A percentile compares a stretch with the other conserved stretches of the same genome.
Conservation (phyloP, 2,888 invertebrate species). For the Tetrapedia diversipes region DNA sequence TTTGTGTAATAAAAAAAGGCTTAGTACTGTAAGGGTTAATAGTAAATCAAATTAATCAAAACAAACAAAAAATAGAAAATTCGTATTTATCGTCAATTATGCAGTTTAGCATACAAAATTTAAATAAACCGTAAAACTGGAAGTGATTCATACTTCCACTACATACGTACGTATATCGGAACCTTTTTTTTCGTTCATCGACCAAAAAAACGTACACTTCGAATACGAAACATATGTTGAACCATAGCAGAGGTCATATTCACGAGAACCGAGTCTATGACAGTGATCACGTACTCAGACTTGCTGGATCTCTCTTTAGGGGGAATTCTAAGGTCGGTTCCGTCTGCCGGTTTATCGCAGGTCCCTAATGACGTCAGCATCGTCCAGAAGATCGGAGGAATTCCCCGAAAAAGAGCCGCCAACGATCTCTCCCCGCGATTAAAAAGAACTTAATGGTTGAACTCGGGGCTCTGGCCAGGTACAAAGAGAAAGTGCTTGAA, state of each 20-base stretch:
- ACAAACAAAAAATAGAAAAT: too few relatives aligned
- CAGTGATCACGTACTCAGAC: constrained; percentile 51
- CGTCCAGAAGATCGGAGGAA: constrained; percentile 26
- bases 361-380: constrained; percentile 49
- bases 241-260: background rate
- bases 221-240: background rate
- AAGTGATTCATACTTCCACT: too few relatives aligned
- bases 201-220: background rate
- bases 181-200: background rate
- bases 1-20: too few relatives aligned
- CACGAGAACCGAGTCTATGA: constrained; percentile 16
- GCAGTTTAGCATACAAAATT: too few relatives aligned
- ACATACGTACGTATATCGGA: too few relatives aligned
- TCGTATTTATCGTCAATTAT: too few relatives aligned
- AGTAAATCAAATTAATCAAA: too few relatives aligned
- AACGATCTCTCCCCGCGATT: constrained; percentile 33
- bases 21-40: too few relatives aligned
- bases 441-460: constrained; percentile 28
- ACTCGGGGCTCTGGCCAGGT: constrained; percentile 29
- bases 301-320: constrained; percentile 7
- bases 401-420: constrained; percentile 46
- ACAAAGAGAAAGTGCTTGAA: constrained; percentile 34
- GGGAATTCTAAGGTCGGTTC: constrained; percentile 38
- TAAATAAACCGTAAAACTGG: too few relatives aligned
- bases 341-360: constrained; percentile 24